Percentiles rank a stretch among this genome's conserved stretches.
These are phyloP conservation scores for Antennarius maculatus DNA, from an alignment of 2,797 vertebrate species.

Conservation along the genomic window DNA sequence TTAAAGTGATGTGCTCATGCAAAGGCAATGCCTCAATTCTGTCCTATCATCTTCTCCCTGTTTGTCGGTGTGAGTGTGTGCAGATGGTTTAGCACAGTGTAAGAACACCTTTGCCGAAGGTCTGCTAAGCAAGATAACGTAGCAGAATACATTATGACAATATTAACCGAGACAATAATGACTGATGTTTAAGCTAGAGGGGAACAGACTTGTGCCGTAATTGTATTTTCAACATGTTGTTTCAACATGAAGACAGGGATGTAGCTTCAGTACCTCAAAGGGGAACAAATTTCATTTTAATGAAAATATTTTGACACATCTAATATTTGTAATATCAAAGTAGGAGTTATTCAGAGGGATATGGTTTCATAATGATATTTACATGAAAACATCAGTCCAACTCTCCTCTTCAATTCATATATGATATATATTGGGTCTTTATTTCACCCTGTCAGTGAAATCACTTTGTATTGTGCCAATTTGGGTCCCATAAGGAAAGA, in stretches of 20 bases:
- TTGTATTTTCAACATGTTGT: constrained; percentile 43
- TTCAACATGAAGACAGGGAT: constrained; percentile 39
- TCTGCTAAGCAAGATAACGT: constrained; percentile 39
- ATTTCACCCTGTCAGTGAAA: background rate
- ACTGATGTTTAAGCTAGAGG: constrained; percentile 49
- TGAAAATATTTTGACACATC: background rate
- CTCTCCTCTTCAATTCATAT: background rate
- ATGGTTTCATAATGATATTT: constrained; percentile 1
- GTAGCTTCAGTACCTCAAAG: constrained; percentile 2
- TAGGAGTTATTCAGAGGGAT: background rate
- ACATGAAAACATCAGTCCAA: background rate
- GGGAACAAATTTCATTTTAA: constrained; percentile 19
- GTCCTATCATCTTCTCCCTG: constrained; percentile 9
- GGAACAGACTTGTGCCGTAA: constrained; percentile 40
- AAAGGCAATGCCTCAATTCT: constrained; percentile 24
- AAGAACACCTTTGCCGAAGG: constrained; percentile 28
- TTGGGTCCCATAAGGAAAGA: background rate
- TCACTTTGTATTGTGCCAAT: background rate
- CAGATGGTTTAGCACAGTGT: constrained; percentile 26
- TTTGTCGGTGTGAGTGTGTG: constrained; percentile 28
- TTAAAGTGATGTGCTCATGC: constrained; percentile 4
- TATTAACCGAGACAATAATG: constrained; percentile 46
- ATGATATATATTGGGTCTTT: background rate
- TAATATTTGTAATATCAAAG: constrained; percentile 14
- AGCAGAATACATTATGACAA: constrained; percentile 43